Conservation (phyloP, 2,888 invertebrate species). For the Melanchra persicariae region DNA sequence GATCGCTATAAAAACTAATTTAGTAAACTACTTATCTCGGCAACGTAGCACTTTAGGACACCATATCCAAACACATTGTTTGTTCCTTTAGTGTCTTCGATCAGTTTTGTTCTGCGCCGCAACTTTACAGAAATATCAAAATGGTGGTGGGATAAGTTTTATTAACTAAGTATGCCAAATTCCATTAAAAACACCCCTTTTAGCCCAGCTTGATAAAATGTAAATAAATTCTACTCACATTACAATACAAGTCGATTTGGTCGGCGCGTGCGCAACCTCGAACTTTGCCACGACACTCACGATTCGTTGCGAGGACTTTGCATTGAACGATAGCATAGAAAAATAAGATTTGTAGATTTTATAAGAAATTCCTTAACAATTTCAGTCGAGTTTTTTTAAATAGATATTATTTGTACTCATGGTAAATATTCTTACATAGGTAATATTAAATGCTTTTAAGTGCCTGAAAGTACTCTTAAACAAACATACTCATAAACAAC, state of each 20-base stretch:
- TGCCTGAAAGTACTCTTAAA: not conserved
- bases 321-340: constrained; percentile 18
- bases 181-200: no score
- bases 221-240: not conserved
- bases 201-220: not conserved
- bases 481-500: not conserved
- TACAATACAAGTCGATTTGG: not conserved
- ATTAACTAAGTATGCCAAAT: no score
- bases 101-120: no score
- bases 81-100: no score
- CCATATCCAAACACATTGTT: no score
- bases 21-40: no score
- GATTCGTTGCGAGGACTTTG: not conserved
- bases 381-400: constrained; percentile 13
- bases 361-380: not conserved
- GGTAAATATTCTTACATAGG: not conserved
- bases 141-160: no score
- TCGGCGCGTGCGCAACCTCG: not conserved
- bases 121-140: no score
- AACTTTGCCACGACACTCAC: not conserved
- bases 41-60: no score
- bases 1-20: no score
- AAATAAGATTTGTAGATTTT: constrained; percentile 13
- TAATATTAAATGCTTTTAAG: not conserved
- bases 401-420: not conserved